Conservation (phyloP, 2,797 vertebrate species). For the Phataginus tricuspis region DNA sequence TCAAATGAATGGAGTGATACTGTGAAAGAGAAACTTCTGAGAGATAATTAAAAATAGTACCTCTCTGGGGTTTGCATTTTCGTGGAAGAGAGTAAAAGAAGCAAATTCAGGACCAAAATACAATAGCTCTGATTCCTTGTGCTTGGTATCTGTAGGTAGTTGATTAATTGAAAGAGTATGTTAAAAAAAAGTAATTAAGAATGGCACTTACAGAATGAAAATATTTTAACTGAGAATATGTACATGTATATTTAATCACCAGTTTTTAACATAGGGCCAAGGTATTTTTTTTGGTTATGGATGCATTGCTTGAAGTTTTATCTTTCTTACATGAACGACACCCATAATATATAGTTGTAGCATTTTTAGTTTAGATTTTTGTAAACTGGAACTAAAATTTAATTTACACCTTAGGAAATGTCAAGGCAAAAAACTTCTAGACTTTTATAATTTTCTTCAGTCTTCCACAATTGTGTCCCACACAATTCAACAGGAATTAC, state of each 20-base stretch:
- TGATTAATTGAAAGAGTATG: background rate
- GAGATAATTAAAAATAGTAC: background rate
- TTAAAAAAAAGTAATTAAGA: background rate
- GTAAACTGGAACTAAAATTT: background rate
- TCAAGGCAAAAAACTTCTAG: background rate
- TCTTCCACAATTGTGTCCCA: background rate
- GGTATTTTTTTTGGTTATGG: background rate
- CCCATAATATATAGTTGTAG: background rate
- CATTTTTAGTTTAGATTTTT: conserved; percentile 34
- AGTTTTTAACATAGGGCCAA: background rate
- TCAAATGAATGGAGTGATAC: background rate
- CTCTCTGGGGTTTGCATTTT: background rate
- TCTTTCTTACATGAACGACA: background rate
- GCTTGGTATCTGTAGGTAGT: background rate
- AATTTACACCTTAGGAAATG: background rate
- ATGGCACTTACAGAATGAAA: background rate
- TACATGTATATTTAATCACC: background rate
- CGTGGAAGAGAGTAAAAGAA: background rate
- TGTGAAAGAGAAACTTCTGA: background rate
- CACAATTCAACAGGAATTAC: background rate
- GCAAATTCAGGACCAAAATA: background rate
- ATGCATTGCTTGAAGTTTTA: background rate
- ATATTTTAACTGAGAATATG: background rate
- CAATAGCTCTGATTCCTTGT: background rate
- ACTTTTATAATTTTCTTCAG: background rate